Conservation (phyloP, 2,797 vertebrate genomes). For the Alca torda region DNA sequence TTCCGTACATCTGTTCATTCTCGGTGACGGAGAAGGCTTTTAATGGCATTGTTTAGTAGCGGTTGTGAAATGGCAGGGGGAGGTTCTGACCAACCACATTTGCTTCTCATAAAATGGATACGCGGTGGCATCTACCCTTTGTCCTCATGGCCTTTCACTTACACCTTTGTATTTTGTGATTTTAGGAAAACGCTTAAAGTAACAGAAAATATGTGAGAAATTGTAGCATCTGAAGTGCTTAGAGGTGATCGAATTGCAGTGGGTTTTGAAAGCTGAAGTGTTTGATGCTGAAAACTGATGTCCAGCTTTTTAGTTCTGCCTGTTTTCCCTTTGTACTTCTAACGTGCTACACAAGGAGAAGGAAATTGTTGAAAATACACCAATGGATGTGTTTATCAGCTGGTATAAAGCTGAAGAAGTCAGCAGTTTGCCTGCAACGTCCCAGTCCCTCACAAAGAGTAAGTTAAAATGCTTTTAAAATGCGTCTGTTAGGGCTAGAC, state of each 20-base stretch:
- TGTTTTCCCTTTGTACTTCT: background rate
- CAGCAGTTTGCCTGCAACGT: background rate
- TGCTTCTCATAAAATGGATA: background rate
- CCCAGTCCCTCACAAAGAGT: background rate
- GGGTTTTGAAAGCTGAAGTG: background rate
- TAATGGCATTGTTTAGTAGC: background rate
- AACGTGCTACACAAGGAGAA: background rate
- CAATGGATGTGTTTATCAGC: background rate
- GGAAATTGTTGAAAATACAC: background rate
- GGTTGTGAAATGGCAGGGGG: background rate
- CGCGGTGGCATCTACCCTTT: background rate
- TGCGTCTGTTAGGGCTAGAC: background rate
- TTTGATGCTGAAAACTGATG: background rate
- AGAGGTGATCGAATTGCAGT: background rate
- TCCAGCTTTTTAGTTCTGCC: background rate
- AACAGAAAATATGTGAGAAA: background rate
- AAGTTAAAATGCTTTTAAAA: background rate
- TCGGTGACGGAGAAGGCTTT: background rate
- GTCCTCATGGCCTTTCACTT: background rate
- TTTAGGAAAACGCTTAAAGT: background rate
- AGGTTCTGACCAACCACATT: background rate
- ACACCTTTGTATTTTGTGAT: fast-evolving
- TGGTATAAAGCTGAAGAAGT: background rate
- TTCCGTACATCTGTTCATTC: fast-evolving
- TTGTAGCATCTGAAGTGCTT: background rate